phyloP scores from a whole-genome alignment of 2,888 invertebrate species.

The Parnassius smintheus region DNA sequence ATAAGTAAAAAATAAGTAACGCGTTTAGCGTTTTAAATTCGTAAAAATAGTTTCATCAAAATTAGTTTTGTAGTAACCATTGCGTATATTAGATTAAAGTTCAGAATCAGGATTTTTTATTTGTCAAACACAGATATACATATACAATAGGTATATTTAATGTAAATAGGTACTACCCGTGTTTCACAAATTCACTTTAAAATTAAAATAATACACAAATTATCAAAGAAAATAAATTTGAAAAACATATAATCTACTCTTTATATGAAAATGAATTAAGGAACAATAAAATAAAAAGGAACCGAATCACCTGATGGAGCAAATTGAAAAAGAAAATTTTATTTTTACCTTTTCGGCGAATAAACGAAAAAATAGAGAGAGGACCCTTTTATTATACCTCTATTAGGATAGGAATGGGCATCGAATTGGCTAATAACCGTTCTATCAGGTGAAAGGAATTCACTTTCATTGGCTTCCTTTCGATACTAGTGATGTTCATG shows the following conservation, averaged over 20 bases:
- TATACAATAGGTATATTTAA: too few relatives aligned
- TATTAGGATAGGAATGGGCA: slow-evolving; percentile 77
- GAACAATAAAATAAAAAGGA: slow-evolving; percentile 36
- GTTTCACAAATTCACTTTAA: neutral
- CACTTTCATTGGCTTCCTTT: slow-evolving; percentile 58
- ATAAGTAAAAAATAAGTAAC: too few relatives aligned
- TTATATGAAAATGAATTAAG: slow-evolving; percentile 33
- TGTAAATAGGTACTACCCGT: too few relatives aligned
- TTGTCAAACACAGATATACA: too few relatives aligned
- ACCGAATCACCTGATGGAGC: slow-evolving; percentile 39
- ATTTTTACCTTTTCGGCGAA: slow-evolving; percentile 65
- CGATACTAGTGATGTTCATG: slow-evolving; percentile 43
- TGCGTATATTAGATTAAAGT: too few relatives aligned
- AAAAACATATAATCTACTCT: neutral
- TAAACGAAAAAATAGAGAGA: slow-evolving; percentile 64
- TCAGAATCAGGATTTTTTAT: too few relatives aligned
- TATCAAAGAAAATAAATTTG: slow-evolving; percentile 13
- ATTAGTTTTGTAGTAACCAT: too few relatives aligned
- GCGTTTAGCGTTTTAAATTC: too few relatives aligned
- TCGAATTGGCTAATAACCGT: slow-evolving; percentile 79
- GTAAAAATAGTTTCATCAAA: too few relatives aligned
- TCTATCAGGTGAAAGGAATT: slow-evolving; percentile 81
- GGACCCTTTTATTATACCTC: slow-evolving; percentile 75
- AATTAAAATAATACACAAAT: slow-evolving; percentile 8
- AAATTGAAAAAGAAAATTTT: slow-evolving; percentile 72